Evolutionary conservation across 1,140 invertebrate genomes (phyloP).

Genomic region (Lerema accius): DNA sequence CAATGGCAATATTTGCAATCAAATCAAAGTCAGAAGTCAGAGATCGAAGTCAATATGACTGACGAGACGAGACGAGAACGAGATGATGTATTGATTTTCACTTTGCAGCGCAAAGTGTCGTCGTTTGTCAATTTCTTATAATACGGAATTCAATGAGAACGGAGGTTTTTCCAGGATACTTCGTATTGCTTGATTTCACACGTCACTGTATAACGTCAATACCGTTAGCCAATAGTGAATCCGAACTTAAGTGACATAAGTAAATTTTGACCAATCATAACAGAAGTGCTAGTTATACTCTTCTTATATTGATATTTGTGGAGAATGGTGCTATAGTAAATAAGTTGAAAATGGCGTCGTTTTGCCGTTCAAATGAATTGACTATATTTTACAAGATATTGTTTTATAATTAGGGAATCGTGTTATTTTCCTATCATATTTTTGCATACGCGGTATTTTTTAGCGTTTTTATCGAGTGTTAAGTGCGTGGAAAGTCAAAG

Average conservation of each 20-base stretch:
- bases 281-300: slow-evolving; percentile 25
- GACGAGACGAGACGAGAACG: neutral
- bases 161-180: slow-evolving; percentile 24
- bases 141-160: slow-evolving; percentile 34
- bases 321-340: slow-evolving; percentile 61
- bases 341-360: slow-evolving; percentile 80
- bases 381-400: slow-evolving; percentile 63
- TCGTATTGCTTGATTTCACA: slow-evolving; percentile 20
- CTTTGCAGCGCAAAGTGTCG: slow-evolving; percentile 23
- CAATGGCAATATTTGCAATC: neutral
- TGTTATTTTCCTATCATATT: slow-evolving; percentile 38
- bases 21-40: slow-evolving; percentile 3
- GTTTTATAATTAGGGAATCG: slow-evolving; percentile 50
- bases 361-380: slow-evolving; percentile 74
- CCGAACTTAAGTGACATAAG: slow-evolving; percentile 41
- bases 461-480: slow-evolving; percentile 39
- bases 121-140: slow-evolving; percentile 32
- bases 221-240: slow-evolving; percentile 37
- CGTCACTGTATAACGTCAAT: slow-evolving; percentile 40
- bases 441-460: slow-evolving; percentile 40
- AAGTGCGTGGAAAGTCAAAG: slow-evolving; percentile 44
- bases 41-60: neutral
- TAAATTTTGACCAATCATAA: slow-evolving; percentile 41
- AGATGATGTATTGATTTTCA: slow-evolving; percentile 30
- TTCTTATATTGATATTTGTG: slow-evolving; percentile 44